A percentile compares a stretch with the other conserved stretches of the same genome.
phyloP scores from a whole-genome alignment of 2,113 vertebrate genomes.

The Oncorhynchus nerka region DNA sequence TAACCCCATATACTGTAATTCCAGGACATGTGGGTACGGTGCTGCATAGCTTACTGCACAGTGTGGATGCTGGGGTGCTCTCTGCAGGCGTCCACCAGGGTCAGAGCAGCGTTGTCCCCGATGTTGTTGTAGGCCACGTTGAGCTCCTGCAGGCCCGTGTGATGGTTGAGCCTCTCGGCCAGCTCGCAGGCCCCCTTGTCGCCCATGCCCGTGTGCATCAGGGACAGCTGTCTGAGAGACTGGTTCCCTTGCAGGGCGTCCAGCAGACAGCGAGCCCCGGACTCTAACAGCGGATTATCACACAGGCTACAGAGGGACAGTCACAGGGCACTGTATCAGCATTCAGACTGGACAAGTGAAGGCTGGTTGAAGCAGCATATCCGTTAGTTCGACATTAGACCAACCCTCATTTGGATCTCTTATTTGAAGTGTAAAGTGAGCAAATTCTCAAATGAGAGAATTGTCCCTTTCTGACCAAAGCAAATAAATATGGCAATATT shows the following conservation, averaged over 20 bases:
- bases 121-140: slow-evolving; percentile 93
- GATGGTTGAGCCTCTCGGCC: slow-evolving; percentile 72
- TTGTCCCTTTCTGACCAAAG: too few species aligned
- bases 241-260: slow-evolving; percentile 81
- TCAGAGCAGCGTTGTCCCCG: slow-evolving; percentile 79
- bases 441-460: too few species aligned
- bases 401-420: too few species aligned
- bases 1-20: too few species aligned
- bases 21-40: neutral
- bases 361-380: neutral
- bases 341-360: neutral
- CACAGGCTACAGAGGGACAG: slow-evolving; percentile 74
- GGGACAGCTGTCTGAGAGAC: slow-evolving; percentile 79
- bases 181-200: slow-evolving; percentile 77
- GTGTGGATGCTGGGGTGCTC: slow-evolving; percentile 79
- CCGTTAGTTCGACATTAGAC: neutral
- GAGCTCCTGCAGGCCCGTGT: slow-evolving; percentile 81
- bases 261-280: slow-evolving; percentile 73
- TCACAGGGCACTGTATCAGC: slow-evolving; percentile 3
- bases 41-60: slow-evolving; percentile 29
- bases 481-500: too few species aligned
- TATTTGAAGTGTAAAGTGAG: too few species aligned
- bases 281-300: slow-evolving; percentile 81
- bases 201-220: slow-evolving; percentile 86
- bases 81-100: slow-evolving; percentile 82